Evolutionary conservation across 2,113 vertebrate genomes (phyloP).

Genomic region (Antechinus stuartii): DNA sequence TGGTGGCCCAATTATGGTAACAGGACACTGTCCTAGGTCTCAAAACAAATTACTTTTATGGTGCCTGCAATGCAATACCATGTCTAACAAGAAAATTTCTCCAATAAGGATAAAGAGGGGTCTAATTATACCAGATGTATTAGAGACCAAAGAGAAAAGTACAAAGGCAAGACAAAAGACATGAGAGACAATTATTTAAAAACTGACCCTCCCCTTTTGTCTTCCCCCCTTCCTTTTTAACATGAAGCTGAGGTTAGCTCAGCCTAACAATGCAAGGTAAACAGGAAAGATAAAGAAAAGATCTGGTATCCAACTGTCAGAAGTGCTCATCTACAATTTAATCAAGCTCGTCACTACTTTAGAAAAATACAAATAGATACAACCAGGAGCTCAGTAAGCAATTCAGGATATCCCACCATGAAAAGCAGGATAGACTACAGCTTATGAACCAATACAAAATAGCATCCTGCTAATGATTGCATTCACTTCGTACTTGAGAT

Average conservation of each 20-base stretch:
- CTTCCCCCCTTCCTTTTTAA: not conserved
- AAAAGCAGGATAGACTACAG: not conserved
- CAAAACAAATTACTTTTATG: conserved; percentile 41
- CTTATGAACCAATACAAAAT: not conserved
- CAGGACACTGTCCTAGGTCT: conserved; percentile 32
- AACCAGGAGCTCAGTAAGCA: not conserved
- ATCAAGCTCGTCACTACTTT: not conserved
- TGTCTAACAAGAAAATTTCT: conserved; percentile 52
- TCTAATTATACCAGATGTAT: conserved; percentile 1
- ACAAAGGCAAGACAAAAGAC: not conserved
- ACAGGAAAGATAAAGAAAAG: conserved; percentile 30
- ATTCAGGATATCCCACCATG: fast-evolving
- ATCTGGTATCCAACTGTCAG: conserved; percentile 75
- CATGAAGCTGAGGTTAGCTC: not conserved
- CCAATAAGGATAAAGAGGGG: conserved; percentile 46
- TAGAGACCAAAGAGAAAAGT: not conserved
- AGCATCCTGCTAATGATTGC: not conserved
- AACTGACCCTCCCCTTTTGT: not conserved
- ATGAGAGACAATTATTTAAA: not conserved
- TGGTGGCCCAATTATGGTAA: conserved; percentile 61
- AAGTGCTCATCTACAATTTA: conserved; percentile 68
- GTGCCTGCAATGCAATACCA: conserved; percentile 51
- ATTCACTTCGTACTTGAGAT: conserved; percentile 10
- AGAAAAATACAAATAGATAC: not conserved
- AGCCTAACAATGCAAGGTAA: not conserved